Conservation (phyloP, 2,113 vertebrate species). For the Ranitomeya imitator region DNA sequence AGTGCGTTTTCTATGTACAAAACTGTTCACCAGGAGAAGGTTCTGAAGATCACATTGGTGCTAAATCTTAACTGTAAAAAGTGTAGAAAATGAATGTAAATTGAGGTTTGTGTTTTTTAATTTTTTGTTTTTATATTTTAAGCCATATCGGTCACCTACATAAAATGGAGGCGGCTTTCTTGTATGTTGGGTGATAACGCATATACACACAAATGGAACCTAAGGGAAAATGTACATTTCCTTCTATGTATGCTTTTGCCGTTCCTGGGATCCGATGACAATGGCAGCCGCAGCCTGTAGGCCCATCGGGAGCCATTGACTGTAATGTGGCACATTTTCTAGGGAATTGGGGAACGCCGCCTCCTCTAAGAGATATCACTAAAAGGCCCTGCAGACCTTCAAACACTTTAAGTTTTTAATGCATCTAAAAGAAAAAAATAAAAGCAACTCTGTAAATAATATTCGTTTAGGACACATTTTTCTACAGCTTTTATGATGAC, state of each 20-base stretch:
- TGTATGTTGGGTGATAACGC: neutral
- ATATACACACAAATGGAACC: neutral
- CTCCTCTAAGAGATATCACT: neutral
- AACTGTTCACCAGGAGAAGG: slow-evolving; percentile 2
- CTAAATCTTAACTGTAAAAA: slow-evolving; percentile 71
- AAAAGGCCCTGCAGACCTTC: neutral
- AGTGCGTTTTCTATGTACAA: neutral
- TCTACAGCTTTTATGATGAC: neutral
- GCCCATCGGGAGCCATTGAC: neutral
- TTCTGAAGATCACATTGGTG: slow-evolving; percentile 66
- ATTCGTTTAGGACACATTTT: neutral
- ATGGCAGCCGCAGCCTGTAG: neutral
- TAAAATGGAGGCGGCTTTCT: neutral
- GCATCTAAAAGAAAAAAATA: neutral
- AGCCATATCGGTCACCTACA: neutral
- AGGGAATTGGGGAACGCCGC: neutral
- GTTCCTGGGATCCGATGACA: neutral
- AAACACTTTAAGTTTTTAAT: neutral
- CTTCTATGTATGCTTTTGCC: too few species aligned
- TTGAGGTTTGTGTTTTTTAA: neutral
- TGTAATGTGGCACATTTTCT: neutral
- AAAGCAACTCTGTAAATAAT: neutral
- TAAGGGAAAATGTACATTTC: too few species aligned
- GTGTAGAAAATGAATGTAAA: slow-evolving; percentile 72
- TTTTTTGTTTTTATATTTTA: neutral